Conservation (phyloP, 2,113 vertebrate species). For the Scomber japonicus region DNA sequence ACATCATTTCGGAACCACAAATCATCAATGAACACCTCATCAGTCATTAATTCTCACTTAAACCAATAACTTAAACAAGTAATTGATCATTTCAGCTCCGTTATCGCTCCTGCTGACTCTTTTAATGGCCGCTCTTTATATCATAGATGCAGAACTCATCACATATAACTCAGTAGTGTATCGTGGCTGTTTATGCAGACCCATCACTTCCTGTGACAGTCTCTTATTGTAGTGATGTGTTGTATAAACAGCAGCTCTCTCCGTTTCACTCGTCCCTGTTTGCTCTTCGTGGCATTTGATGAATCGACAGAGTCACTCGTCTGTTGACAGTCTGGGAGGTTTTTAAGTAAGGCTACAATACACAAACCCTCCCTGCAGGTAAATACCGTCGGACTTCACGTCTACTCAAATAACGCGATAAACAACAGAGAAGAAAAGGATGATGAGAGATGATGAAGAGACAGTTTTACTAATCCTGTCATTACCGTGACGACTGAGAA, state of each 20-base stretch:
- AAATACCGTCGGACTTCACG: constrained; percentile 41
- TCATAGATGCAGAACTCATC: too few relatives aligned
- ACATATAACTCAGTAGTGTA: too few relatives aligned
- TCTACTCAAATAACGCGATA: constrained; percentile 18
- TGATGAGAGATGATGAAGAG: not conserved
- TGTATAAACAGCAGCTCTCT: not conserved
- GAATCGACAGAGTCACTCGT: constrained; percentile 12
- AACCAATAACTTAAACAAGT: too few relatives aligned
- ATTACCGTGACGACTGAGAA: not conserved
- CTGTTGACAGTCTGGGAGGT: constrained; percentile 62
- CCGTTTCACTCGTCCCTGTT: constrained; percentile 25
- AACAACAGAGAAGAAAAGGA: constrained; percentile 11
- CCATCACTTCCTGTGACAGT: not conserved
- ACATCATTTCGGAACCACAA: too few relatives aligned
- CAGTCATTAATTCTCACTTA: too few relatives aligned
- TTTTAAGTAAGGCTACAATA: constrained; percentile 10
- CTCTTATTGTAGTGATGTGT: not conserved
- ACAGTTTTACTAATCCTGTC: not conserved
- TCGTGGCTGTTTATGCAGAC: not conserved
- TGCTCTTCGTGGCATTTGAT: constrained; percentile 11
- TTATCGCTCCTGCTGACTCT: too few relatives aligned
- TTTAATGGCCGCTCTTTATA: too few relatives aligned
- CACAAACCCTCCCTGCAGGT: constrained; percentile 65
- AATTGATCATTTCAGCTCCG: too few relatives aligned
- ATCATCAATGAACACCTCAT: too few relatives aligned